These are phyloP conservation scores for Graphium colonna DNA, from an alignment of 2,888 invertebrate genomes.

Conservation along the genomic window DNA sequence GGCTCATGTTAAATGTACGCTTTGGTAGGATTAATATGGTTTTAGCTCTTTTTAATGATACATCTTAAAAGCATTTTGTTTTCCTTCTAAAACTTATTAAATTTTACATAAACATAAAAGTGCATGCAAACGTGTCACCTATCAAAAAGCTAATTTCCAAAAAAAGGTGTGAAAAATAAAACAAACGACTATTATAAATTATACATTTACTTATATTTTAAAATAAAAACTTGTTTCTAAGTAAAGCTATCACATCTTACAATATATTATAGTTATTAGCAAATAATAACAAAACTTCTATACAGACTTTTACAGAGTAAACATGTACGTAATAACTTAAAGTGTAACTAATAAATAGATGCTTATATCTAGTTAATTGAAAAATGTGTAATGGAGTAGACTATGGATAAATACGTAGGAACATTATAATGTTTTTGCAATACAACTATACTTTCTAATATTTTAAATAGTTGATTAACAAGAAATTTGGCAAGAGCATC, in stretches of 20 bases:
- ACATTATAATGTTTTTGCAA: slow-evolving; percentile 57
- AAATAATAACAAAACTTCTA: slow-evolving; percentile 67
- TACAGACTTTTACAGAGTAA: slow-evolving; percentile 65
- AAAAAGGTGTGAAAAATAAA: slow-evolving; percentile 64
- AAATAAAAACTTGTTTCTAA: slow-evolving; percentile 70
- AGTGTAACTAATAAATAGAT: slow-evolving; percentile 63
- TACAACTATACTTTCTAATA: slow-evolving; percentile 28
- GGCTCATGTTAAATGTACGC: neutral
- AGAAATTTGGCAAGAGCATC: slow-evolving; percentile 62
- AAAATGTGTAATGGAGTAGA: slow-evolving; percentile 33
- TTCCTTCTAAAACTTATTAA: slow-evolving; percentile 12
- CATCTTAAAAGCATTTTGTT: neutral
- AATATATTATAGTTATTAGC: slow-evolving; percentile 53
- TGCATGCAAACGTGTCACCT: slow-evolving; percentile 52
- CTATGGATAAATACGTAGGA: slow-evolving; percentile 55
- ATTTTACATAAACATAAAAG: slow-evolving; percentile 22
- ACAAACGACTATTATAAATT: slow-evolving; percentile 57
- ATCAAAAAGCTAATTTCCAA: slow-evolving; percentile 45
- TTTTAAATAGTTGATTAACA: slow-evolving; percentile 35
- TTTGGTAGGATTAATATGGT: neutral
- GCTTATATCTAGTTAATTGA: slow-evolving; percentile 47
- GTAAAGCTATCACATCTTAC: slow-evolving; percentile 78
- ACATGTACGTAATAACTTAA: slow-evolving; percentile 52
- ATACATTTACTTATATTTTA: slow-evolving; percentile 71
- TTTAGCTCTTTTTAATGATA: slow-evolving; percentile 8